phyloP scores from a whole-genome alignment of 2,888 invertebrate genomes.

The Thereva nobilitata region DNA sequence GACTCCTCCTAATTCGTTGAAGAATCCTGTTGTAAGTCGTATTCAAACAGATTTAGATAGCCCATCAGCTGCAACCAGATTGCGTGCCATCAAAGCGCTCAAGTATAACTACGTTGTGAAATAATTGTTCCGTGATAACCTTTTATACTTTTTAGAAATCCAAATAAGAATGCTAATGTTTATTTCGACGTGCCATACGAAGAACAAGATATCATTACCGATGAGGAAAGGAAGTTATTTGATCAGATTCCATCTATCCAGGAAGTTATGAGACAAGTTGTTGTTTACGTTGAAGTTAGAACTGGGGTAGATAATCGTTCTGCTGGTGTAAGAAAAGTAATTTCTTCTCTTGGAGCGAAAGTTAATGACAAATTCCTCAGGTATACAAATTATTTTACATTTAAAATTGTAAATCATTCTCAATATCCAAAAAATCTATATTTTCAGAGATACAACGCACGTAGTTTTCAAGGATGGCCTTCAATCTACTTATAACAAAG shows the following conservation, averaged over 20 bases:
- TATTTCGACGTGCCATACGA: slow-evolving; percentile 54
- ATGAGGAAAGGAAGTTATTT: slow-evolving; percentile 48
- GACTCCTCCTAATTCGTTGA: slow-evolving; percentile 21
- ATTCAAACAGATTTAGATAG: slow-evolving; percentile 54
- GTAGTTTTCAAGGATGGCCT: slow-evolving; percentile 70
- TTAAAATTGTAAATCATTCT: not conserved
- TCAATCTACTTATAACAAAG: slow-evolving; percentile 65
- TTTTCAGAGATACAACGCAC: slow-evolving; percentile 62
- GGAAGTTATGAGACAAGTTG: slow-evolving; percentile 53
- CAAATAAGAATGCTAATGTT: slow-evolving; percentile 47
- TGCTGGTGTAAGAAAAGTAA: slow-evolving; percentile 54
- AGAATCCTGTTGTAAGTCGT: slow-evolving; percentile 45
- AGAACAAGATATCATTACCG: slow-evolving; percentile 52
- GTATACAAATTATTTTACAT: slow-evolving; percentile 43
- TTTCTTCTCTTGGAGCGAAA: slow-evolving; percentile 53
- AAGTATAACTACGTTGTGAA: slow-evolving; percentile 47
- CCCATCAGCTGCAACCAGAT: slow-evolving; percentile 51
- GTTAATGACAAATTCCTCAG: slow-evolving; percentile 54
- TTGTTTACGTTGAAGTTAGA: slow-evolving; percentile 56
- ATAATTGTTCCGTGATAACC: not conserved
- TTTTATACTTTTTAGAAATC: slow-evolving; percentile 46
- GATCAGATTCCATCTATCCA: slow-evolving; percentile 46
- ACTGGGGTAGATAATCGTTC: slow-evolving; percentile 56
- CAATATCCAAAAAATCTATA: no score
- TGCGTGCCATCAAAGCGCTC: slow-evolving; percentile 53